Evolutionary conservation across 2,797 vertebrate species (phyloP).

Genomic region (Catostomus latipinnis): DNA sequence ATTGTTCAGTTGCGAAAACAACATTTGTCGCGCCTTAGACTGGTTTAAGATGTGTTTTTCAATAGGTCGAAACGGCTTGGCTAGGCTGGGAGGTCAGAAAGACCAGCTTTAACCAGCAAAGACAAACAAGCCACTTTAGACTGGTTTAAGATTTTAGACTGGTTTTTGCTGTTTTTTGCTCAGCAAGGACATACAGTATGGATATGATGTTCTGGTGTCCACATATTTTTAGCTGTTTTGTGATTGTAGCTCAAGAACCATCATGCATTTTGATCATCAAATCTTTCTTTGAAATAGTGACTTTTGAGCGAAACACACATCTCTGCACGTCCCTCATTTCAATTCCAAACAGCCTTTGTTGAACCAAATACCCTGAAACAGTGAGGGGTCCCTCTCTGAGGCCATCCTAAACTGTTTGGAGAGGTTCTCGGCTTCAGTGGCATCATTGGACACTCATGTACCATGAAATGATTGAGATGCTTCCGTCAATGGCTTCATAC

Average conservation of each 20-base stretch:
- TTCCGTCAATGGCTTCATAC: slow-evolving; percentile 59
- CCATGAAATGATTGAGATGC: slow-evolving; percentile 64
- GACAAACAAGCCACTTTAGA: too few relatives aligned
- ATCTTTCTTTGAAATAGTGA: slow-evolving; percentile 9
- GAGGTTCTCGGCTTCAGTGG: slow-evolving; percentile 53
- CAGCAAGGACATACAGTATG: too few relatives aligned
- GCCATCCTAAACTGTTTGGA: slow-evolving; percentile 60
- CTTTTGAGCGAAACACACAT: neutral
- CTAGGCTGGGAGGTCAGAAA: too few relatives aligned
- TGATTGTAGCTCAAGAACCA: neutral
- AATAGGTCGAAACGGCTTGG: too few relatives aligned
- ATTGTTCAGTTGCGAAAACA: too few relatives aligned
- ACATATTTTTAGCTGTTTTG: too few relatives aligned
- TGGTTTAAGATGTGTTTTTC: too few relatives aligned
- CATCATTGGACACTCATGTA: slow-evolving; percentile 58
- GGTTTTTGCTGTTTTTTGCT: too few relatives aligned
- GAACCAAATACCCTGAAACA: slow-evolving; percentile 42
- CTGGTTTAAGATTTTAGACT: too few relatives aligned
- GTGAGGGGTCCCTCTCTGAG: slow-evolving; percentile 39
- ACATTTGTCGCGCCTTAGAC: too few relatives aligned
- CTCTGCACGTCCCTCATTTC: slow-evolving; percentile 30
- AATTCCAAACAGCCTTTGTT: slow-evolving; percentile 34
- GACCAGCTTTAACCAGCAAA: too few relatives aligned
- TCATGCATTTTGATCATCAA: slow-evolving; percentile 20
- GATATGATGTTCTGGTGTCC: too few relatives aligned